phyloP scores from a whole-genome alignment of 2,797 vertebrate genomes.

The Darevskia nairensis region DNA sequence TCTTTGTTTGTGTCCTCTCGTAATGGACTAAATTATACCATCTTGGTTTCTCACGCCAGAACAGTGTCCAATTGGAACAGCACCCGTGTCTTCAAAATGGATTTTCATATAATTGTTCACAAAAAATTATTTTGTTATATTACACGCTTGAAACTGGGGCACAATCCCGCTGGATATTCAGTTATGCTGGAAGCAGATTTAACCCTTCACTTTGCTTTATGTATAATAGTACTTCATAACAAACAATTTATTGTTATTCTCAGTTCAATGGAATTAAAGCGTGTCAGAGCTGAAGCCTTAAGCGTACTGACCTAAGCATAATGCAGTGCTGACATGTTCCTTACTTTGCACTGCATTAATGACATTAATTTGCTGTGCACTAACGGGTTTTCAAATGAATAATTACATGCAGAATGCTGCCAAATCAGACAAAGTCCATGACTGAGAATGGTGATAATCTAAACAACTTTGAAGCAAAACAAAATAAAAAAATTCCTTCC shows the following conservation, averaged over 20 bases:
- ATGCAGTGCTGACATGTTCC: neutral
- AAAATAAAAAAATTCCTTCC: too few relatives aligned
- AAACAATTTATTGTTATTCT: too few relatives aligned
- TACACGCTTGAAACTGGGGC: neutral
- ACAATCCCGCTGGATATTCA: neutral
- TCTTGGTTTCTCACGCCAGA: neutral
- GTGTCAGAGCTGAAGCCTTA: neutral
- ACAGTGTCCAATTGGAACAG: neutral
- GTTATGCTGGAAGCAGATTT: neutral
- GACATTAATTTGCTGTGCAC: neutral
- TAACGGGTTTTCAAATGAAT: neutral
- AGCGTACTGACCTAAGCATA: neutral
- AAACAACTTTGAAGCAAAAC: neutral
- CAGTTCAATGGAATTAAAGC: neutral
- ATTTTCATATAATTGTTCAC: neutral
- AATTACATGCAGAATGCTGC: neutral
- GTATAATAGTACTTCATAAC: neutral
- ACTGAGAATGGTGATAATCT: neutral
- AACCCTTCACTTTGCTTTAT: neutral
- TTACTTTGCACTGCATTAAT: neutral
- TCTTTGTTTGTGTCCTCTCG: neutral
- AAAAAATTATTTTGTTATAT: neutral
- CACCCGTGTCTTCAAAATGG: neutral
- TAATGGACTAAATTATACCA: conserved; percentile 30
- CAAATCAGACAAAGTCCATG: neutral